Base-by-base conservation (phyloP, 2,888 invertebrate species). In the Andrena fulva region DNA sequence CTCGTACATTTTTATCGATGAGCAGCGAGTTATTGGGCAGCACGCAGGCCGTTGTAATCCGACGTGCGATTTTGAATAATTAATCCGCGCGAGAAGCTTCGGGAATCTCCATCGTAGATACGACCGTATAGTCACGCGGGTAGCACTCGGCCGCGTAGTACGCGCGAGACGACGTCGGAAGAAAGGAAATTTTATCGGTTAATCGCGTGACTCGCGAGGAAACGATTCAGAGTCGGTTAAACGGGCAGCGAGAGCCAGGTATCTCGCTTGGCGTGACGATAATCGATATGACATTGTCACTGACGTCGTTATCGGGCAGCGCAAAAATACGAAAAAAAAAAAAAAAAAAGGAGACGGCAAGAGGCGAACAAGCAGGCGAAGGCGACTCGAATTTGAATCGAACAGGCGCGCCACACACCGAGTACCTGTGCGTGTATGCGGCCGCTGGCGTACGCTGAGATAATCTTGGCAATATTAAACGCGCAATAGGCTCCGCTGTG, bases 391-490 rank as follows among this genome's bases (percentile, higher is more conserved):
- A 63, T 80, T 80, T 67, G 3, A 31, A 63, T 74, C n/a, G 33
- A 59, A 42, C 50, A 56, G 8, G n/a, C 54, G 52, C 29, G 42
- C 10, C 1, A 24, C 42, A 24, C 5, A 2, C 8, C 1, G 16
- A 24, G 24, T 48, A 50, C 31, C 59, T 42, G 63, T 59, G 24
- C 4, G 20, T 29, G 20, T 62, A 59, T 27, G 52, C 72, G 54
- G 8, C 69, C 33, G 73, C 56, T 52, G 73, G 59, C 74, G 78
- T 42, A 60, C 64, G 76, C 71, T 20, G 62, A 78, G 81, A 88
- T 84, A 87, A 88, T 88, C 86, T 86, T 80, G 70, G 64, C 82
- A 82, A 84, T 82, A 75, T 87, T 88, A 82, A 84, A 79, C 74
- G 82, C 88, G 88, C 84, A 84, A 79, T 86, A 80, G 69, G 78